Base-by-base conservation (phyloP, 2,888 invertebrate genomes). In the Saturnia japonica region DNA sequence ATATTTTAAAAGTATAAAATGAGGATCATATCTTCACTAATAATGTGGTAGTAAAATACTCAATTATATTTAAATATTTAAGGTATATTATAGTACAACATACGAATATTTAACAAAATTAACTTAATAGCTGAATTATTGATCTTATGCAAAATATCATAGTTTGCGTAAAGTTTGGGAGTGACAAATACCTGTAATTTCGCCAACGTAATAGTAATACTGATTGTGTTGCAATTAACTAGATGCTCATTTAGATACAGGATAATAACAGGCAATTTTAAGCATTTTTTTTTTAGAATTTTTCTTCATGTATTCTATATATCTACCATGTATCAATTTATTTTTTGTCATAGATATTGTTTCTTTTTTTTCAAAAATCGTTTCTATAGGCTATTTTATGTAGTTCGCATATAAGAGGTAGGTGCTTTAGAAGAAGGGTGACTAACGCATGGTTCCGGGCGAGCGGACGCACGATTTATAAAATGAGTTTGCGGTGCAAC, bases 401-500 rank as follows among this genome's bases (percentile, higher is more conserved):
- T 75, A 78, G 80, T 79, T 76, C 76, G 75, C 75, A 78, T 78
- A 80, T 82, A 83, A 84, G 80, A 83, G 81, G 62, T 60, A 81
- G 82, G 83, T 85, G 82, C 82, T 85, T 88, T 87, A 81, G 79
- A 34, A 67, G 82, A 85, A 85, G 90, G 90, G 91, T 87, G 90
- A 85, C 85, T 85, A 88, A 89, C 89, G 90, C 90, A 88, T 90
- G 90, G 91, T 93, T 93, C 93, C 93, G 93, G 90, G 80, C 88
- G 89, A 89, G 80, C 85, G 90, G 84, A 83, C 90, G 82, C 83
- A 82, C 93, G 93, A 93, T 93, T 93, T 93, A 93, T 91, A 92
- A 93, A 93, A 93, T 92, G 93, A 93, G 94, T 93, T 93, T 93
- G 94, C 89, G 93, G 93, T 91, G 91, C 93, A 91, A 91, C 93